phyloP scores from a whole-genome alignment of 1,140 invertebrate genomes.

The Nylanderia fulva region DNA sequence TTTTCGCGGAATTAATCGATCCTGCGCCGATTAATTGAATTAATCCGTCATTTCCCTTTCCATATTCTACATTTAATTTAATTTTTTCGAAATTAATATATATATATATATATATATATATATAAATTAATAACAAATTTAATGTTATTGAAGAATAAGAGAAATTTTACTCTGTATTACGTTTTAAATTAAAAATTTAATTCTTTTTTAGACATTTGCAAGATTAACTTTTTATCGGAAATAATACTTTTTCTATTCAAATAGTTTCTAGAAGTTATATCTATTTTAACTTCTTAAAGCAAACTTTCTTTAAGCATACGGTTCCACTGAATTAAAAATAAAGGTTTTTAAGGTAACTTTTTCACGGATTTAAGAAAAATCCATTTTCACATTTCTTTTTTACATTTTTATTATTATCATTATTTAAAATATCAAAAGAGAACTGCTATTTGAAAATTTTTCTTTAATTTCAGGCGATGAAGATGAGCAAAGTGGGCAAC shows the following conservation, averaged over 20 bases:
- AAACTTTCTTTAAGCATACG: neutral
- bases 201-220: neutral
- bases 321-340: neutral
- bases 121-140: conserved; percentile 10
- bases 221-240: conserved; percentile 15
- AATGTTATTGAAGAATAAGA: neutral
- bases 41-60: conserved; percentile 23
- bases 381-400: neutral
- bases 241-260: neutral
- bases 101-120: neutral
- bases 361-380: neutral
- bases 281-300: neutral
- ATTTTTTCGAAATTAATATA: neutral
- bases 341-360: neutral
- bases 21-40: conserved; percentile 48
- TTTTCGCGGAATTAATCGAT: conserved; percentile 55
- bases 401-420: neutral
- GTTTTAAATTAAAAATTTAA: neutral
- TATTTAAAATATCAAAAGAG: neutral
- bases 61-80: neutral
- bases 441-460: conserved; percentile 3
- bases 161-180: neutral
- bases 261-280: neutral
- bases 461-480: conserved; percentile 86
- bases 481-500: conserved; percentile 94